Conservation (phyloP, 2,797 vertebrate species). For the Hippopotamyrus pictus region DNA sequence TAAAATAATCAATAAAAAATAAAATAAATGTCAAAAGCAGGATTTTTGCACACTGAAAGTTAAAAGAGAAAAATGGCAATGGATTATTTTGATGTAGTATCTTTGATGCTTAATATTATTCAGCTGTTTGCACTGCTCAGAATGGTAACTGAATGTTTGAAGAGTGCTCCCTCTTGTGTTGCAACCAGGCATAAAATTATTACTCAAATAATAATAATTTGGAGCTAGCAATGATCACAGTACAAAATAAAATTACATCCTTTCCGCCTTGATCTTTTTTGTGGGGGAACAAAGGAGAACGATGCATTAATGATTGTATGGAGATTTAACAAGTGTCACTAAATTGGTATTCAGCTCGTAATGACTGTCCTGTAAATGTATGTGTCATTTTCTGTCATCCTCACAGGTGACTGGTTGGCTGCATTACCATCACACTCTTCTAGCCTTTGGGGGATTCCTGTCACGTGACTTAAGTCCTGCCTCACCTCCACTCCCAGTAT, state of each 20-base stretch:
- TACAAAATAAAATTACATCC: neutral
- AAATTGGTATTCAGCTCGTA: neutral
- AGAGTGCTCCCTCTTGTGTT: slow-evolving; percentile 41
- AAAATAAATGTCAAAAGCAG: neutral
- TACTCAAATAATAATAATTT: neutral
- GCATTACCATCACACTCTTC: slow-evolving; percentile 47
- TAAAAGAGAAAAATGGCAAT: neutral
- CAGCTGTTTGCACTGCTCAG: neutral
- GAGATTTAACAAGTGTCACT: neutral
- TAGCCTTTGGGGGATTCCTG: slow-evolving; percentile 51
- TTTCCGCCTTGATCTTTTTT: neutral
- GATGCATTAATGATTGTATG: neutral
- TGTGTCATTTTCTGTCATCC: neutral
- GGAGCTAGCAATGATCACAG: neutral
- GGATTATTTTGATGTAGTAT: neutral
- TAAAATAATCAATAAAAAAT: neutral
- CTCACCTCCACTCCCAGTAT: slow-evolving; percentile 61
- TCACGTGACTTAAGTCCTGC: slow-evolving; percentile 45
- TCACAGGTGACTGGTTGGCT: slow-evolving; percentile 63
- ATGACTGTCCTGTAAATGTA: neutral
- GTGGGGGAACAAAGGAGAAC: neutral
- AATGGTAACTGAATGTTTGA: slow-evolving; percentile 4
- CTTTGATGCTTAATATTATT: neutral
- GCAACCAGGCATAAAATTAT: slow-evolving; percentile 14
- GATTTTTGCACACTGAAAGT: neutral